Evolutionary conservation across 2,888 invertebrate species (phyloP), one percentile per base, ranked within the genome.

Genomic region (Mactromeris polynyma): DNA sequence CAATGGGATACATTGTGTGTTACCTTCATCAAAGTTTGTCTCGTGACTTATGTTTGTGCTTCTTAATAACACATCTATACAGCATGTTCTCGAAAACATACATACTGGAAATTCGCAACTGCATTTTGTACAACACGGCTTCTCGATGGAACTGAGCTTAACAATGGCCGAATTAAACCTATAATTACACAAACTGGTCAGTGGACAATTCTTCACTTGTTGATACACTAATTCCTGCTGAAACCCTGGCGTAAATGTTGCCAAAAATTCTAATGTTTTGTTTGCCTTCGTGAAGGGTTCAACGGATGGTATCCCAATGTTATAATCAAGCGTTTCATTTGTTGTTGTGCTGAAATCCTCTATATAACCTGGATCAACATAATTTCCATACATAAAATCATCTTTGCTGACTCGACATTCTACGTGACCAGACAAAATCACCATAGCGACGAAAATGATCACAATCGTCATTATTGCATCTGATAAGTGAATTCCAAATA

Each of bases 191-290:
- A 83, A 33, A 9, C 19, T n/a, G 9, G 19, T 64, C 17, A 40
- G 42, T 33, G 83, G 83, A 40, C 83, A 83, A 31, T 42, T 58
- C 40, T 21, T 83, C 73, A 83, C 21, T 33, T 83, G 83, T 0
- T 69, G 69, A 17, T 83, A 42, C 19, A 83, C 83, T 14, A 83
- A 26, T 14, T 46, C 31, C 40, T 69, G n/a, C 21, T 83, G 42
- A 33, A 83, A 83, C 31, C 33, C 83, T 1, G 42, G 31, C 42
- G 26, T 19, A 46, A 73, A 83, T 26, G 42, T 33, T 21, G 73
- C 83, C 21, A 83, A 31, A 40, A 69, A 83, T 6, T 83, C 46
- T 19, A 73, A 36, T 33, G 73, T 73, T 33, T 14, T 14, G 33
- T 73, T 73, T 14, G 31, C 6, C 3, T 0, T 33, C 73, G 36